phyloP scores from a whole-genome alignment of 2,888 invertebrate species.

The Pyrochroa serraticornis region DNA sequence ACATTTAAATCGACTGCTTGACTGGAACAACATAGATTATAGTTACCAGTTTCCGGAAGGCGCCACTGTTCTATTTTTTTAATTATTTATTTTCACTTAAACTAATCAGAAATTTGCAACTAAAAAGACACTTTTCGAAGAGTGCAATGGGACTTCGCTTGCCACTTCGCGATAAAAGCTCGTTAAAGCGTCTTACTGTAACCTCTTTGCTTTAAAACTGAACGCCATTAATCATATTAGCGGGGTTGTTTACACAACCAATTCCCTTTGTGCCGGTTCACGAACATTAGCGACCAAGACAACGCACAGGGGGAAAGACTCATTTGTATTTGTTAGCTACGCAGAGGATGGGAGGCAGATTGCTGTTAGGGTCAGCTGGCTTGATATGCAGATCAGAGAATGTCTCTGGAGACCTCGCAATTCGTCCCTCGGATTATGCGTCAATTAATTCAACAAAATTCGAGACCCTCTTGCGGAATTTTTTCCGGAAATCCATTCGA shows the following conservation, averaged over 20 bases:
- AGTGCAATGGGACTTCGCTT: not conserved
- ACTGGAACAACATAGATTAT: no score
- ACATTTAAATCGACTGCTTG: no score
- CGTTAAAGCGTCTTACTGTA: constrained; percentile 6
- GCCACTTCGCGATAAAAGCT: constrained; percentile 19
- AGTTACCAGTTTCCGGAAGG: no score
- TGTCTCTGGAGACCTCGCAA: constrained; percentile 26
- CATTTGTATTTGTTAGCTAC: constrained; percentile 48
- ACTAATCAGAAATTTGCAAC: no score
- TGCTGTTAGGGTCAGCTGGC: constrained; percentile 28
- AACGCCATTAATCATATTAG: constrained; percentile 46
- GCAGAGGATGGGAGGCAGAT: constrained; percentile 36
- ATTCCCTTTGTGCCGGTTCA: constrained; percentile 44
- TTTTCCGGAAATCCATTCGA: constrained; percentile 3
- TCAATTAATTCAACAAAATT: constrained; percentile 31
- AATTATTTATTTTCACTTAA: no score
- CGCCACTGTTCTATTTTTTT: no score
- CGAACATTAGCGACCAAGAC: constrained; percentile 31
- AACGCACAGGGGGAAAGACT: constrained; percentile 35
- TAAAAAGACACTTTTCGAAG: no score
- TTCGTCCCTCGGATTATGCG: constrained; percentile 31
- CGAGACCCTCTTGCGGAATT: not conserved
- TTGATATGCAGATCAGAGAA: constrained; percentile 33
- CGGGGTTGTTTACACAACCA: constrained; percentile 46
- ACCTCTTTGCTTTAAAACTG: constrained; percentile 18